Percentiles rank a stretch among this genome's conserved stretches.
phyloP scores from a whole-genome alignment of 2,797 vertebrate genomes.

The Spatula versicolor region DNA sequence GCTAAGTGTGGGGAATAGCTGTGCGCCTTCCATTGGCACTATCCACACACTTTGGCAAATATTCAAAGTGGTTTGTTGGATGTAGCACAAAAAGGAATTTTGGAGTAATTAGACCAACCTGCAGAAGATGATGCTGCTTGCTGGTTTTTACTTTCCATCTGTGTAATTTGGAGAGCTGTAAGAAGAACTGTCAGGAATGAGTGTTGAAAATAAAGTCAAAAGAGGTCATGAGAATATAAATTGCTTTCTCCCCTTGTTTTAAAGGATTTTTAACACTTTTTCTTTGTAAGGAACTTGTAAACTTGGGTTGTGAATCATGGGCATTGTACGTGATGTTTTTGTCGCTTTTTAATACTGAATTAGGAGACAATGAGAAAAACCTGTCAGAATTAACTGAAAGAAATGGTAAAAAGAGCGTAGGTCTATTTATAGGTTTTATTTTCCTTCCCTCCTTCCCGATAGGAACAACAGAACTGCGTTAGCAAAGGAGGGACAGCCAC shows the following conservation, averaged over 20 bases:
- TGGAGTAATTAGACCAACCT: not conserved
- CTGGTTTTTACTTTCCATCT: not conserved
- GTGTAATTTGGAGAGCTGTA: conserved; percentile 13
- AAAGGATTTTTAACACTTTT: not conserved
- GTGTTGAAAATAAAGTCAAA: conserved; percentile 7
- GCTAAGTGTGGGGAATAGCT: not conserved
- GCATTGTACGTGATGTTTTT: not conserved
- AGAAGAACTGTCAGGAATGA: not conserved
- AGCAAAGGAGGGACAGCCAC: not conserved
- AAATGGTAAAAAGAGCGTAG: not conserved
- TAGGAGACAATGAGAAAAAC: not conserved
- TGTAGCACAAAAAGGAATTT: not conserved
- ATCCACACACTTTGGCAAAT: not conserved
- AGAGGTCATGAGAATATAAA: conserved; percentile 2
- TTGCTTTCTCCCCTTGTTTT: not conserved
- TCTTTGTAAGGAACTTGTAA: not conserved
- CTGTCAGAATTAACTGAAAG: not conserved
- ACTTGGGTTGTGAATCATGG: not conserved
- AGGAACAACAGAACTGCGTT: not conserved
- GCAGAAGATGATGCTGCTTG: not conserved
- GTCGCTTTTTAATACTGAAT: not conserved
- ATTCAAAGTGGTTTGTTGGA: not conserved
- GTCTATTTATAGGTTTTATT: fast-evolving
- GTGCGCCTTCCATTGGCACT: not conserved
- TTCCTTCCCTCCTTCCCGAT: too few relatives aligned